Evolutionary conservation across 2,797 vertebrate species (phyloP).

Genomic region (Trichosurus vulpecula): DNA sequence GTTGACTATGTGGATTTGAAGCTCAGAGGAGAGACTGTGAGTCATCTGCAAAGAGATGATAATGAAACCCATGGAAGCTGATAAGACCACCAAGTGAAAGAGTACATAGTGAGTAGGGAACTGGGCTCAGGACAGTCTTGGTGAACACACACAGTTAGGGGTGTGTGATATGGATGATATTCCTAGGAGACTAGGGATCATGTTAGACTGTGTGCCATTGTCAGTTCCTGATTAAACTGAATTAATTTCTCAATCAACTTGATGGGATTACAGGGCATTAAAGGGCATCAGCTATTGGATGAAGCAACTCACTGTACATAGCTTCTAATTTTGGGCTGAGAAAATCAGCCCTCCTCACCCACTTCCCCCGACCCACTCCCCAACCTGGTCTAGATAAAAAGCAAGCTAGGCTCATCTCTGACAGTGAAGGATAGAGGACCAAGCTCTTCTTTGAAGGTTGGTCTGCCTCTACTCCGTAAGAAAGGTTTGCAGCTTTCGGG

Average conservation of each 20-base stretch:
- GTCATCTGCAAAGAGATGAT: background rate
- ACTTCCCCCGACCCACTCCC: background rate
- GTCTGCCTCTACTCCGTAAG: background rate
- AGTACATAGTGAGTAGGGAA: background rate
- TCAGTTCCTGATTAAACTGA: background rate
- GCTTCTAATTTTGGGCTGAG: background rate
- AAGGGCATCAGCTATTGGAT: background rate
- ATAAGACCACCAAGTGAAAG: background rate
- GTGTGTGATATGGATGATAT: background rate
- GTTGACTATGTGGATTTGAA: background rate
- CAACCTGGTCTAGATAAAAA: background rate
- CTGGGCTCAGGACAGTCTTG: background rate
- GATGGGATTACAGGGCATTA: background rate
- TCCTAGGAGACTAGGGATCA: background rate
- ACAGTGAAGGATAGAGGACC: background rate
- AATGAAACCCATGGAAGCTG: background rate
- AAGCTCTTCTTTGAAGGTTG: background rate
- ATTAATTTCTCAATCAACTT: background rate
- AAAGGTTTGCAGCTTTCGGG: slow-evolving; percentile 25
- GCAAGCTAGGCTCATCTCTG: background rate
- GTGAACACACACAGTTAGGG: background rate
- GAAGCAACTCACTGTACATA: background rate
- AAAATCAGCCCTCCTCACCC: background rate
- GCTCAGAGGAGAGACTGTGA: background rate
- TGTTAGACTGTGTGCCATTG: background rate